Conservation (phyloP, 2,888 invertebrate genomes). For the Drosophila putrida region DNA sequence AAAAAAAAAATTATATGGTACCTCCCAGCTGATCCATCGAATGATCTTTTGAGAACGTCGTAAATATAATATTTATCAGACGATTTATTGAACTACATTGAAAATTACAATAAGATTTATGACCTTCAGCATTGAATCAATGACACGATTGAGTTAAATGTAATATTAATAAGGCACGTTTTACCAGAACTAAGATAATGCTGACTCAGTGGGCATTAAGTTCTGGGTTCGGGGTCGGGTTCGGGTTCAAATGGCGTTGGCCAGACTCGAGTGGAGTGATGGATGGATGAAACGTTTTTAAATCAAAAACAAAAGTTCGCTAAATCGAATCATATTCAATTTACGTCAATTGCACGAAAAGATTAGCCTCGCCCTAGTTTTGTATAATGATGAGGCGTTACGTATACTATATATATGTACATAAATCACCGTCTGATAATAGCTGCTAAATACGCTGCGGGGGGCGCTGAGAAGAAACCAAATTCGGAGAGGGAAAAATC, state of each 20-base stretch:
- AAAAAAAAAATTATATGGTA: neutral
- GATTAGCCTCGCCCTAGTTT: slow-evolving; percentile 77
- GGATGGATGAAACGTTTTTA: slow-evolving; percentile 24
- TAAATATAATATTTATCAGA: slow-evolving; percentile 11
- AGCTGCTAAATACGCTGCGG: slow-evolving; percentile 47
- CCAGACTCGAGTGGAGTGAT: slow-evolving; percentile 12
- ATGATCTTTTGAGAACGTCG: slow-evolving; percentile 2
- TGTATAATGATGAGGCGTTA: slow-evolving; percentile 40
- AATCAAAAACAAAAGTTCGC: slow-evolving; percentile 21
- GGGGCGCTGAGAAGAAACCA: slow-evolving; percentile 27
- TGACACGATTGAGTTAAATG: slow-evolving; percentile 32
- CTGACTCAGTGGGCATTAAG: slow-evolving; percentile 36
- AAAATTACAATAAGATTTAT: slow-evolving; percentile 16
- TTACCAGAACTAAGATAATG: slow-evolving; percentile 8
- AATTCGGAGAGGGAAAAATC: neutral
- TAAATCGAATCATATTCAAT: slow-evolving; percentile 60
- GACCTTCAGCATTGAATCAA: slow-evolving; percentile 15
- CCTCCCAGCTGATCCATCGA: neutral
- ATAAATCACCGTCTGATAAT: slow-evolving; percentile 64
- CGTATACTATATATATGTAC: slow-evolving; percentile 29
- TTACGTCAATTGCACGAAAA: slow-evolving; percentile 74
- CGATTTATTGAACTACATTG: slow-evolving; percentile 11
- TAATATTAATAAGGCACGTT: slow-evolving; percentile 36
- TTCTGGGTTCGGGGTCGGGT: slow-evolving; percentile 20
- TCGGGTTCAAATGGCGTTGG: slow-evolving; percentile 41